Conservation (phyloP, 2,797 vertebrate genomes). For the Pangasius djambal region DNA sequence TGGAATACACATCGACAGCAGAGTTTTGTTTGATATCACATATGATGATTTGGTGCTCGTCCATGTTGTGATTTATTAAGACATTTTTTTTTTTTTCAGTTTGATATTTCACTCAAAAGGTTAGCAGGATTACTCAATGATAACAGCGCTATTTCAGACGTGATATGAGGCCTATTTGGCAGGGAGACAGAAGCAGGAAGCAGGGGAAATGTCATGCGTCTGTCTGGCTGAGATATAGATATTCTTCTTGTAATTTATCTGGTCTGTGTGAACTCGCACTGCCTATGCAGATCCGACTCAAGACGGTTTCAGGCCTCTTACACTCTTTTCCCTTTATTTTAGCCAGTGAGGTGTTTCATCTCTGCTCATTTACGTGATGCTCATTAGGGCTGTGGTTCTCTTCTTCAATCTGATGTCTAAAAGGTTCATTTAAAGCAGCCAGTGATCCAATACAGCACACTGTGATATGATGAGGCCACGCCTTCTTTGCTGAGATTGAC, state of each 20-base stretch:
- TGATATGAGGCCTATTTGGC: constrained; percentile 25
- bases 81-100: constrained; percentile 15
- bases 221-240: constrained; percentile 10
- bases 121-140: constrained; percentile 24
- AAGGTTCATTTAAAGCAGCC: not conserved
- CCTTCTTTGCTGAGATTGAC: not conserved
- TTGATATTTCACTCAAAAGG: constrained; percentile 43
- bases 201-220: constrained; percentile 33
- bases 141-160: constrained; percentile 1
- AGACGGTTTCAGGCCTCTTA: not conserved
- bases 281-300: not conserved
- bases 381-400: not conserved
- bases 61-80: constrained; percentile 9
- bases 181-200: not conserved
- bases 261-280: not conserved
- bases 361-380: not conserved
- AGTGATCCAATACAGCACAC: not conserved
- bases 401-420: not conserved
- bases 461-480: not conserved
- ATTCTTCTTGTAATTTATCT: not conserved
- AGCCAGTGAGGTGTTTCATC: not conserved
- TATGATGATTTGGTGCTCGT: not conserved
- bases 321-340: not conserved
- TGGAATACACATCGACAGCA: not conserved
- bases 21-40: not conserved